Conservation (phyloP, 1,140 invertebrate genomes). For the fruit fly (Drosophila melanogaster) region Release_6_plus_ISO1_MT NT_033777.3:9223501-9224000, state of each 20-base stretch:
- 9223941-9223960: background rate
- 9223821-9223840: too few species aligned
- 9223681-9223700: slow-evolving; percentile 6
- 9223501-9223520: slow-evolving; percentile 14
- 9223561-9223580: slow-evolving; percentile 18
- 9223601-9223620: slow-evolving; percentile 25
- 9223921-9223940: background rate
- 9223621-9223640: slow-evolving; percentile 50
- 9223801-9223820: too few species aligned
- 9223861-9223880: too few species aligned
- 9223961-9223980: slow-evolving; percentile 5
- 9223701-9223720: slow-evolving; percentile 6
- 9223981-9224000: slow-evolving; percentile 4
- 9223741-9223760: slow-evolving; percentile 1
- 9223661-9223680: slow-evolving; percentile 10
- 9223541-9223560: slow-evolving; percentile 59
- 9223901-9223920: background rate
- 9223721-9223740: slow-evolving; percentile 6
- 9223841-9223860: too few species aligned
- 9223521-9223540: slow-evolving; percentile 48
- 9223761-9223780: background rate
- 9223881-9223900: background rate
- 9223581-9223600: slow-evolving; percentile 45
- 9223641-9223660: slow-evolving; percentile 18
- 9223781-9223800: background rate